Conservation (phyloP, 2,888 invertebrate species). For the Polydrusus tereticollis region DNA sequence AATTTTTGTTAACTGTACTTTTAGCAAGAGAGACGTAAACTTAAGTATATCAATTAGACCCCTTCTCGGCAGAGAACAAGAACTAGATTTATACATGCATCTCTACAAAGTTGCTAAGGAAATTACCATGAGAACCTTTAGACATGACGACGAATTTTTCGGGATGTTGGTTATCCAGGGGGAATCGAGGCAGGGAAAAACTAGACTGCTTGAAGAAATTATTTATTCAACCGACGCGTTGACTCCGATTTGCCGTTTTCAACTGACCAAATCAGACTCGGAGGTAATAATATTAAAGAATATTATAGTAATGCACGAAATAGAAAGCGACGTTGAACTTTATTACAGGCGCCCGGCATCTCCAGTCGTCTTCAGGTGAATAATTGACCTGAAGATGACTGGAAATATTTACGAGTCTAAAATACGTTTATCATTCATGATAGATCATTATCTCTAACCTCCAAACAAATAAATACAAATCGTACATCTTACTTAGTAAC, state of each 20-base stretch:
- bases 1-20: slow-evolving; percentile 17
- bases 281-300: slow-evolving; percentile 58
- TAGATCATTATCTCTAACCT: too few relatives aligned
- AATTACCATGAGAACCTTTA: slow-evolving; percentile 2
- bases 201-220: slow-evolving; percentile 73
- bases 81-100: slow-evolving; percentile 57
- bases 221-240: slow-evolving; percentile 66
- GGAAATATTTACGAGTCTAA: too few relatives aligned
- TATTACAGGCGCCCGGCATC: too few relatives aligned
- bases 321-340: too few relatives aligned
- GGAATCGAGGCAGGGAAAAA: slow-evolving; percentile 73
- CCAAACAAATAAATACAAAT: too few relatives aligned
- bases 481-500: too few relatives aligned
- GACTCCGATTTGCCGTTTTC: slow-evolving; percentile 63
- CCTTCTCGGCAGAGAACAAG: slow-evolving; percentile 69
- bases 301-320: not conserved
- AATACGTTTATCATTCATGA: too few relatives aligned
- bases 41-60: slow-evolving; percentile 53
- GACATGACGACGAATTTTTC: slow-evolving; percentile 39
- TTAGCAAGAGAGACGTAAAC: slow-evolving; percentile 60
- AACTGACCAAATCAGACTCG: slow-evolving; percentile 61
- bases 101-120: slow-evolving; percentile 52
- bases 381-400: too few relatives aligned
- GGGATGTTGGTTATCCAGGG: slow-evolving; percentile 67
- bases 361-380: too few relatives aligned